phyloP scores from a whole-genome alignment of 2,888 invertebrate species.

The Melanargia galathea region DNA sequence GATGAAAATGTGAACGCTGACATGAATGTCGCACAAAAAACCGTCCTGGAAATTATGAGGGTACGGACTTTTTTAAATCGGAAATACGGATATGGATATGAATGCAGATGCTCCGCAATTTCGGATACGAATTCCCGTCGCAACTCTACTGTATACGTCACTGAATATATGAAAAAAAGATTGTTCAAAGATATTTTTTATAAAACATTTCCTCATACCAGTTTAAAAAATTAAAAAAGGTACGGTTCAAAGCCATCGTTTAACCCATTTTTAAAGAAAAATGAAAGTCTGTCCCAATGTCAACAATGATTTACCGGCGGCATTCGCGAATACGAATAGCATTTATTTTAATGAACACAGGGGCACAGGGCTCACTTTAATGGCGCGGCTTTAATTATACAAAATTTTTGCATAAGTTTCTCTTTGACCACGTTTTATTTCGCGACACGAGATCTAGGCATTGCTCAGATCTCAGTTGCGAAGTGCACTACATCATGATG shows the following conservation, averaged over 20 bases:
- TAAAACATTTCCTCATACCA: background rate
- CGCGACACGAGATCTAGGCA: constrained; percentile 9
- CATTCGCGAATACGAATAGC: constrained; percentile 22
- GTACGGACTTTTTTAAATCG: too few species aligned
- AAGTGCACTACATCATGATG: constrained; percentile 15
- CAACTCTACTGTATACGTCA: too few species aligned
- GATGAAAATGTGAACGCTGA: too few species aligned
- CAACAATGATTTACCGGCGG: constrained; percentile 19
- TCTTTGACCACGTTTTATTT: constrained; percentile 19
- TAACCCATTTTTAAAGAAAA: constrained; percentile 14
- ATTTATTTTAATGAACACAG: constrained; percentile 25
- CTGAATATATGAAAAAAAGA: too few species aligned
- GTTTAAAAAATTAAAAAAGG: background rate
- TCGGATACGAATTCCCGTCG: too few species aligned
- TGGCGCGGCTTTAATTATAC: constrained; percentile 22
- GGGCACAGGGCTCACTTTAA: constrained; percentile 15
- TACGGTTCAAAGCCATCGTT: constrained; percentile 1
- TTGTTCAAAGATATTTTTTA: background rate
- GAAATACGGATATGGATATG: too few species aligned
- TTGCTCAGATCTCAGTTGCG: constrained; percentile 16
- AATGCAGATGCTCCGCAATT: too few species aligned
- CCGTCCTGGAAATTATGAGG: too few species aligned
- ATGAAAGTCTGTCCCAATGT: constrained; percentile 22
- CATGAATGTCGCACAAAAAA: too few species aligned
- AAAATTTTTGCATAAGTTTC: constrained; percentile 24